These are phyloP conservation scores for Masticophis lateralis DNA, from an alignment of 2,797 vertebrate genomes.

Conservation along the genomic window DNA sequence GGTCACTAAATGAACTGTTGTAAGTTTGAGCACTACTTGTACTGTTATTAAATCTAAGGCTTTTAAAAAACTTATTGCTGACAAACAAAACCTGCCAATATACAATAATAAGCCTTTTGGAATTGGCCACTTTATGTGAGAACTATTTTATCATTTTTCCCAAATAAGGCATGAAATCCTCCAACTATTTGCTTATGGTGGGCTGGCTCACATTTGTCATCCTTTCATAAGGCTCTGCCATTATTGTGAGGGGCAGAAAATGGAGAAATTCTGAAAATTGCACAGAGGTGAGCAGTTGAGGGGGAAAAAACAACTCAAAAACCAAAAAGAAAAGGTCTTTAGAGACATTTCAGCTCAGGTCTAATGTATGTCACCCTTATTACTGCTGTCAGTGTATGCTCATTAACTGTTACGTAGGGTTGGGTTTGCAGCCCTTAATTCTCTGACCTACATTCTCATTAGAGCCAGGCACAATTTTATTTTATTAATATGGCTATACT, in stretches of 20 bases:
- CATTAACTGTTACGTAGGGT: slow-evolving; percentile 7
- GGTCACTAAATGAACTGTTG: not conserved
- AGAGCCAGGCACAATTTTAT: not conserved
- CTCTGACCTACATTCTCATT: slow-evolving; percentile 20
- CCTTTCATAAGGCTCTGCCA: not conserved
- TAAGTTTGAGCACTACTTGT: not conserved
- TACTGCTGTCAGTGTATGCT: not conserved
- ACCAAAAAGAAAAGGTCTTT: not conserved
- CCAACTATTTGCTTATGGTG: not conserved
- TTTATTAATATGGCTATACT: slow-evolving; percentile 14
- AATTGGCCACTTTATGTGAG: not conserved
- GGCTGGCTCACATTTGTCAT: not conserved
- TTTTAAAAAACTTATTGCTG: not conserved
- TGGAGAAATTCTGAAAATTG: not conserved
- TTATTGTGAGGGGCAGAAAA: not conserved
- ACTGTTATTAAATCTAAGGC: not conserved
- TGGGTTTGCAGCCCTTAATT: slow-evolving; percentile 4
- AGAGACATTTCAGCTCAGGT: not conserved
- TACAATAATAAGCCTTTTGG: not conserved
- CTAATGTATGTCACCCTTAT: slow-evolving; percentile 2
- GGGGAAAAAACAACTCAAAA: not conserved
- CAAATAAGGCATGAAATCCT: not conserved
- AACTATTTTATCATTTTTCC: not conserved
- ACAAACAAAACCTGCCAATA: not conserved
- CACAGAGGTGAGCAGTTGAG: not conserved